These are phyloP conservation scores for Neoseiulus cucumeris DNA, from an alignment of 1,140 invertebrate genomes.

Conservation along the genomic window DNA sequence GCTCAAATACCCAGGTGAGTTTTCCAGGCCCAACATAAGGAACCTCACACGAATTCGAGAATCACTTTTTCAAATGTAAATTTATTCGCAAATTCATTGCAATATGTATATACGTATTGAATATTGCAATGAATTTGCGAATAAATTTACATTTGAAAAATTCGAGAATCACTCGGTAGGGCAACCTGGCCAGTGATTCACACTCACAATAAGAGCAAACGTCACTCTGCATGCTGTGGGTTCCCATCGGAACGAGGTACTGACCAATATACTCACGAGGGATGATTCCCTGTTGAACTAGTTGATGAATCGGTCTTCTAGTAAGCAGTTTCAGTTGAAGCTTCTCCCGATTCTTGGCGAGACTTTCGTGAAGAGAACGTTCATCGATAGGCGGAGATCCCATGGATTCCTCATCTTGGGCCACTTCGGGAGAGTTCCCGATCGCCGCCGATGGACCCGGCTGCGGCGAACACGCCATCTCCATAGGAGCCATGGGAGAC, in stretches of 20 bases:
- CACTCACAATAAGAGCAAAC: too few relatives aligned
- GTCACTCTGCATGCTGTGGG: too few relatives aligned
- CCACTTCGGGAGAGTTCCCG: neutral
- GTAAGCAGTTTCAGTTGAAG: constrained; percentile 91
- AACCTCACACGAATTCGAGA: too few relatives aligned
- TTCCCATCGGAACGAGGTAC: neutral
- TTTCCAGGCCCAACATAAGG: too few relatives aligned
- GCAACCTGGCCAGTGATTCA: too few relatives aligned
- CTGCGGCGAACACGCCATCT: neutral
- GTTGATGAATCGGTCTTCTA: constrained; percentile 72
- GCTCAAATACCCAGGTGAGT: too few relatives aligned
- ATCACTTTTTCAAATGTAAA: too few relatives aligned
- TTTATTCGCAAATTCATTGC: too few relatives aligned
- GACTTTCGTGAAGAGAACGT: neutral
- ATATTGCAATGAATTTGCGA: too few relatives aligned
- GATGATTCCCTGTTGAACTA: constrained; percentile 92
- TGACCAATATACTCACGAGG: constrained; percentile 58
- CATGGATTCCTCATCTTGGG: neutral
- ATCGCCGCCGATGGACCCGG: neutral
- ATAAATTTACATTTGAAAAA: too few relatives aligned
- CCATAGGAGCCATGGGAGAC: neutral
- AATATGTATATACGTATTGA: too few relatives aligned
- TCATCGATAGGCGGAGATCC: constrained; percentile 2
- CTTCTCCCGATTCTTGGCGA: neutral
- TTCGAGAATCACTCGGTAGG: too few relatives aligned